Base-by-base conservation (phyloP, 2,113 vertebrate genomes). In the Istiophorus platypterus region DNA sequence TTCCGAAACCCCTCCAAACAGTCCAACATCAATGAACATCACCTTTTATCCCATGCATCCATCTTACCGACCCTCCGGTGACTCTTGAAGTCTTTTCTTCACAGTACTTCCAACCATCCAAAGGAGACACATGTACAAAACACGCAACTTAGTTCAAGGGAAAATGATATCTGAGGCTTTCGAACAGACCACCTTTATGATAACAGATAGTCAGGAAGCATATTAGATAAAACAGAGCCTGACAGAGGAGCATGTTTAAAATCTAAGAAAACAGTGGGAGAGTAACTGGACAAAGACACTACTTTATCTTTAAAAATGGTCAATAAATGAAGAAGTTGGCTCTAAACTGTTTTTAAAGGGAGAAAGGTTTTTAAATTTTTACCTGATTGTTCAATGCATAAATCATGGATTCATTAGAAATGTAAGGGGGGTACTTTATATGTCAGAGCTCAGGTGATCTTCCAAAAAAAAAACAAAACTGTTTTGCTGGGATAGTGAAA, bases 151-250 rank as follows among this genome's bases (percentile, higher is more conserved):
- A 24, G 41, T 31, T 62, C 14, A 34, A 10, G 56, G 22, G n/a
- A 9, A 20, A 34, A 11, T 13, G 15, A 45, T n/a, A 39, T n/a
- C 17, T 54, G 13, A 2, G 2, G 14, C 3, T 54, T 41, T 10
- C 29, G 11, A 58, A 62, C 41, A 61, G 42, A 72, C 17, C 58
- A 42, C 2, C 22, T 80, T 59, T 51, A 80, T 37, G 15, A 41
- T 56, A 27, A 26, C 27, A 63, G 41, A 71, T 13, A 59, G 37
- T 58, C 14, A 63, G 52, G 27, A 22, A 57, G 31, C 47, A 42
- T 27, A 34, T 66, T 20, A 64, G 22, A 12, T 58, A 5, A 12
- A 63, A 62, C 1, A 45, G 11, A 61, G 34, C 45, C 41, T n/a
- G 31, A 41, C 2, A 57, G 22, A 56, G 37, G 14, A 62, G n/a